Conservation (phyloP, 2,113 vertebrate genomes). For the Antechinus flavipes region DNA sequence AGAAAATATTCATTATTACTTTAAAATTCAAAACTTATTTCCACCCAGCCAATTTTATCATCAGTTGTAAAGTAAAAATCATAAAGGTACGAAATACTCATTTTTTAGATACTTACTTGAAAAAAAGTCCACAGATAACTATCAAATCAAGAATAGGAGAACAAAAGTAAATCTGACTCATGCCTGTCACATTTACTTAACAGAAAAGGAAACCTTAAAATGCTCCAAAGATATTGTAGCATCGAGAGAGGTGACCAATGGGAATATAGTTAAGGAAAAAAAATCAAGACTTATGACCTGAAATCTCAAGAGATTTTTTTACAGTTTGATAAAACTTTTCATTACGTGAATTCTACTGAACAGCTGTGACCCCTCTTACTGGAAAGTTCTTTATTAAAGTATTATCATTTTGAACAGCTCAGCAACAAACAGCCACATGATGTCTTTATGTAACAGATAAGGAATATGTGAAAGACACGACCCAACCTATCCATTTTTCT, state of each 20-base stretch:
- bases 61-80: neutral
- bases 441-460: conserved; percentile 28
- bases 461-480: conserved; percentile 43
- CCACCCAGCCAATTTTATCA: neutral
- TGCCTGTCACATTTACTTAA: neutral
- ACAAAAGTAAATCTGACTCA: neutral
- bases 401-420: conserved; percentile 16
- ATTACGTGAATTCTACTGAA: neutral
- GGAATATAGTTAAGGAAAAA: neutral
- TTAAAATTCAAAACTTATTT: neutral
- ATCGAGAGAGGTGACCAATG: neutral
- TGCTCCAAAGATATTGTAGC: neutral
- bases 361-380: neutral
- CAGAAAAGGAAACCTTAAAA: conserved; percentile 8
- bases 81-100: conserved; percentile 16
- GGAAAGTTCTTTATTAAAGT: conserved; percentile 21
- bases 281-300: neutral
- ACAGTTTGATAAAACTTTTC: conserved; percentile 18
- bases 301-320: conserved; percentile 4
- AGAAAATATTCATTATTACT: neutral
- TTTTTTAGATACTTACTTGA: neutral
- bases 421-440: neutral
- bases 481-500: conserved; percentile 35
- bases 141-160: conserved; percentile 27
- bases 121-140: neutral